Evolutionary conservation across 1,140 invertebrate species (phyloP), one percentile per base, ranked within the genome.

Genomic region (Bombus terrestris): DNA sequence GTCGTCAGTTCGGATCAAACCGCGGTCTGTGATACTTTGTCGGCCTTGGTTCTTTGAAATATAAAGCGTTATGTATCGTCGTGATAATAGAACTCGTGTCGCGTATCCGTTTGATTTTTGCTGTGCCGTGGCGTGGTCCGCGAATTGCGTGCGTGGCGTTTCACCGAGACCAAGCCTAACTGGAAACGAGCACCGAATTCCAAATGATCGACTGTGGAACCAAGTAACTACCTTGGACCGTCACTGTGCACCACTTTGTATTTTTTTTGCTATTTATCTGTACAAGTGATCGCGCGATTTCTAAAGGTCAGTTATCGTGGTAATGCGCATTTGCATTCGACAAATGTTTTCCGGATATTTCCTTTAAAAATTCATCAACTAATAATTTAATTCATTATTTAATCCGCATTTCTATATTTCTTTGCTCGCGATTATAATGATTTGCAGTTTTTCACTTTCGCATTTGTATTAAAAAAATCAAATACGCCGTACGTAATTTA

Each of bases 131-230:
- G 71, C 81, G 81, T 81, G 80, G 35, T 59, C 43, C 59, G 72
- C 47, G 18, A 62, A 74, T 64, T 66, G 41, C 71, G 81, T 83
- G 57, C 83, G 83, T 85, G 83, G 83, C 83, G 77, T 85, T 78
- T 59, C 57, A 22, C 28, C 57, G 13, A 66, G 71, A 81, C 69
- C 76, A 22, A 53, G 13, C 35, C 37, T 62, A 85, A 81, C 43
- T 62, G 69, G 82, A 78, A 81, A 69, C 43, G 57, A 81, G 43
- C 28, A 74, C 68, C 39, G 41, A 71, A 71, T 41, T 57, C 0
- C 74, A 15, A 77, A 79, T 35, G 18, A 25, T 80, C 57, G 68
- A 53, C 68, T 32, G 43, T 85, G 83, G 53, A 13, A 83, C 47
- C 47, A 71, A 18, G 53, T 66, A 35, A 68, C 41, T 37, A 10